Percentiles rank a stretch among this genome's conserved stretches.
Conservation (phyloP, 2,888 invertebrate genomes). For the Drosophila macrospina region DNA sequence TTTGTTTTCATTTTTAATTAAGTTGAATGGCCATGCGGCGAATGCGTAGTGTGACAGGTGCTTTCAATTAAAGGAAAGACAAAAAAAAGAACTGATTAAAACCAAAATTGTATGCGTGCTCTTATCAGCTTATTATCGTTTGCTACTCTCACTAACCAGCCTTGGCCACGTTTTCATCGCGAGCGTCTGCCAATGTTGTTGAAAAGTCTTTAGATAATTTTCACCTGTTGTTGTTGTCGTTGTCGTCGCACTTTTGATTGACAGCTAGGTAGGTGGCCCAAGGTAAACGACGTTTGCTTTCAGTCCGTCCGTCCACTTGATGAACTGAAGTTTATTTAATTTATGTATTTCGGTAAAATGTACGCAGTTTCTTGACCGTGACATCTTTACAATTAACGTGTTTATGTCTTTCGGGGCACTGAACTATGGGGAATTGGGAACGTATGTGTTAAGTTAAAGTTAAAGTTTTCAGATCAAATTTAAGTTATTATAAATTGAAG, state of each 20-base stretch:
- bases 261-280: constrained; percentile 67
- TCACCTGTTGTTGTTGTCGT: constrained; percentile 39
- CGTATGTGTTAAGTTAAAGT: neutral
- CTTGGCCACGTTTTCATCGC: constrained; percentile 50
- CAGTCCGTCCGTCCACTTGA: constrained; percentile 43
- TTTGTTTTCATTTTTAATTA: constrained; percentile 37
- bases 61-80: constrained; percentile 47
- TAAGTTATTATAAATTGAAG: neutral
- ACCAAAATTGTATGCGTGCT: constrained; percentile 33
- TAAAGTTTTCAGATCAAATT: neutral
- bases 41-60: constrained; percentile 46
- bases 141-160: constrained; percentile 26
- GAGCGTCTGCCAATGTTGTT: constrained; percentile 39
- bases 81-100: constrained; percentile 6
- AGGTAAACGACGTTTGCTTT: constrained; percentile 59
- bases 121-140: constrained; percentile 41
- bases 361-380: constrained; percentile 63
- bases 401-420: constrained; percentile 6
- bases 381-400: constrained; percentile 57
- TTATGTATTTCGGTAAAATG: constrained; percentile 65
- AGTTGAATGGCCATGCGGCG: constrained; percentile 59
- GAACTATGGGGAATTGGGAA: neutral
- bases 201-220: constrained; percentile 52
- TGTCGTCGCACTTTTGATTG: constrained; percentile 55
- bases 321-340: constrained; percentile 56